Percentiles rank a stretch among this genome's conserved stretches.
Conservation (phyloP, 2,888 invertebrate species). For the Clistopyga incitator region DNA sequence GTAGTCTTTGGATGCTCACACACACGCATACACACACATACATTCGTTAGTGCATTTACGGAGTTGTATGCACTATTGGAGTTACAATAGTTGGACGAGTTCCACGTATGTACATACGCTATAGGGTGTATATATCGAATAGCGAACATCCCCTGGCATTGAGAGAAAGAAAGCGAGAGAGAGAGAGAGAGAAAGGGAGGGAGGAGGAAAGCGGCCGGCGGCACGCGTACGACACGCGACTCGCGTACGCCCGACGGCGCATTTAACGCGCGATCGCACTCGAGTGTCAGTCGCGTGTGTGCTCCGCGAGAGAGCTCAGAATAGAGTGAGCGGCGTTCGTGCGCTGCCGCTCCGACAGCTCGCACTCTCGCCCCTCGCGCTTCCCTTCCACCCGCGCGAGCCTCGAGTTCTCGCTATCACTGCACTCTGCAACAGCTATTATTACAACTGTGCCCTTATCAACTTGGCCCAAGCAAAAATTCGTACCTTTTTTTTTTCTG, state of each 20-base stretch:
- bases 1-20: background rate
- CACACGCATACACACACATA: too few species aligned
- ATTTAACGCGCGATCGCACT: constrained; percentile 83
- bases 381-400: background rate
- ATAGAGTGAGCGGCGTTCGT: constrained; percentile 31
- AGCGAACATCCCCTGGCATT: constrained; percentile 58
- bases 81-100: constrained; percentile 29
- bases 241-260: constrained; percentile 78
- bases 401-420: background rate
- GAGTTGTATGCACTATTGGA: constrained; percentile 7
- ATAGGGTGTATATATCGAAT: constrained; percentile 30
- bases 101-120: constrained; percentile 13
- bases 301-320: constrained; percentile 59
- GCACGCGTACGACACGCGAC: constrained; percentile 76
- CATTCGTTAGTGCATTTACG: background rate
- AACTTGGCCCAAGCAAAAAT: background rate
- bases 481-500: background rate
- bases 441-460: background rate
- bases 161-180: constrained; percentile 39
- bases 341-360: constrained; percentile 27
- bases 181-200: constrained; percentile 32
- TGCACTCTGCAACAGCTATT: background rate
- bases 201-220: constrained; percentile 48
- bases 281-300: constrained; percentile 81
- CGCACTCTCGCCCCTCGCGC: constrained; percentile 36